These are phyloP conservation scores for Cydia splendana DNA, from an alignment of 1,140 invertebrate species.

Conservation along the genomic window DNA sequence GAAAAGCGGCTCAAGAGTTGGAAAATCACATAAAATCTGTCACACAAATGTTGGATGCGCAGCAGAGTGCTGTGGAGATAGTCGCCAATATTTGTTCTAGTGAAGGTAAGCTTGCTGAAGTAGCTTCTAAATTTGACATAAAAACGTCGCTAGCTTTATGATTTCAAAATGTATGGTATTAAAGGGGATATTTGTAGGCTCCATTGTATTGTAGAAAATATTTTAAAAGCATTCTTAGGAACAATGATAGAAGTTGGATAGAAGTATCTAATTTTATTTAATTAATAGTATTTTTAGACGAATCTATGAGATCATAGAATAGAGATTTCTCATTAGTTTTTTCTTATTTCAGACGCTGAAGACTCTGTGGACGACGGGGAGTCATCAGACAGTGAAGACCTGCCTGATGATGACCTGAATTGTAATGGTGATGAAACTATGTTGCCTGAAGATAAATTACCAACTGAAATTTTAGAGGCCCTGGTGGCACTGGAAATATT, in stretches of 20 bases:
- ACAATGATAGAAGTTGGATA: no score
- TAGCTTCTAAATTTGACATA: no score
- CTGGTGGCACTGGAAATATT: constrained; percentile 80
- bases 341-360: constrained; percentile 65
- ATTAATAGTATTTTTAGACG: no score
- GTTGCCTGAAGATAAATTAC: constrained; percentile 71
- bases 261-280: no score
- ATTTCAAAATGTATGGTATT: no score
- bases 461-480: constrained; percentile 77
- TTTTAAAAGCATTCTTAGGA: no score
- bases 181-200: no score
- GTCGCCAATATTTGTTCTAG: constrained; percentile 85
- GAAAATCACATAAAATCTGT: constrained; percentile 75
- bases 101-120: constrained; percentile 76
- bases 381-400: constrained; percentile 71
- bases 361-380: constrained; percentile 78
- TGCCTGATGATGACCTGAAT: constrained; percentile 66
- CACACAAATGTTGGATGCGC: constrained; percentile 81
- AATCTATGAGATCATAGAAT: background rate
- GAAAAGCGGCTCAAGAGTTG: constrained; percentile 59
- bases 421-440: constrained; percentile 53
- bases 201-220: no score
- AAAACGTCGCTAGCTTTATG: no score
- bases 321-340: constrained; percentile 28
- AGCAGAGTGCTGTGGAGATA: constrained; percentile 85